Base-by-base conservation (phyloP, 2,888 invertebrate species). In the Geophilus truncorum region DNA sequence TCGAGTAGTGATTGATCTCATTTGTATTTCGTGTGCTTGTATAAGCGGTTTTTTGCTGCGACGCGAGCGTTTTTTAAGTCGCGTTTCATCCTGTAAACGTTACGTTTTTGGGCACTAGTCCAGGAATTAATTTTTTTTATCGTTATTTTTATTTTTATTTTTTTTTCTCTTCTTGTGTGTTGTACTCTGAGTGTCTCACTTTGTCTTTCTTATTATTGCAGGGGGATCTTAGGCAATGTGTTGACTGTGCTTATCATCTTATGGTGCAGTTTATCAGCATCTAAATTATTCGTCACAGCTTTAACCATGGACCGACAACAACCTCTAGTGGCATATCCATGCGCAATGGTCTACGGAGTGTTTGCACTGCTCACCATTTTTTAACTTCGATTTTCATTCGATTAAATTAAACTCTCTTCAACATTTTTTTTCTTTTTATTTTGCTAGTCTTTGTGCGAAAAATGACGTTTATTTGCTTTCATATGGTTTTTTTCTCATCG, bases 211-310 rank as follows among this genome's bases (percentile, higher is more conserved):
- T 83, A 84, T 86, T 88, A 85, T n/a, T n/a, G n/a, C 88, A 90
- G 90, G 86, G 90, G 92, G 4, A 86, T 90, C 1, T 81, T 92
- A 10, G 95, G 95, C 2, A 89, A 92, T 79, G 87, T 90, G 80
- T 85, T 93, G 45, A 92, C 94, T 5, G 89, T 89, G 1, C 83
- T 93, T 51, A 91, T 93, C 51, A 93, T 95, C 0, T 86, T 93
- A 76, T 97, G 97, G 97, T 95, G 97, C 83, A 93, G 95, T 83
- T 87, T 94, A n/a, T 95, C 96, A 4, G 95, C 97, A 0, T 95
- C 96, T 34, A 92, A 96, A 87, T 89, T 97, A 30, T 96, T 97
- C 90, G 94, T 95, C 51, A 93, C 95, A 0, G 94, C 97, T 88
- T 92, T 96, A 18, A 92, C 93, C 76, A 95, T 96, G 90, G 90